Percentiles rank a stretch among this genome's conserved stretches.
Conservation (phyloP, 1,140 invertebrate genomes). For the Trichogramma pretiosum region DNA sequence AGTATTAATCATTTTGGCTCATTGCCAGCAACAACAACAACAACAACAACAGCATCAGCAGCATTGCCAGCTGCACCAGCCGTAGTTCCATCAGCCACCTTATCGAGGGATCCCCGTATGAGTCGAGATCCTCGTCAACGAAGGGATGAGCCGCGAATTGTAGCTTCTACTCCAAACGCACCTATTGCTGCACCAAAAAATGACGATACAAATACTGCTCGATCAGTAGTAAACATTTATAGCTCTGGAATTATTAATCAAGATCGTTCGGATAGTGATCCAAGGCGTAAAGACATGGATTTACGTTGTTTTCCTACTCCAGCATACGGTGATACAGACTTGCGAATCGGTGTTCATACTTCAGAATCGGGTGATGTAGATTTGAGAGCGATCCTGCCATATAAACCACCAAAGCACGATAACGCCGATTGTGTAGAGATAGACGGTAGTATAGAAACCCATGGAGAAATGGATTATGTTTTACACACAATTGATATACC, state of each 20-base stretch:
- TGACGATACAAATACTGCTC: slow-evolving; percentile 29
- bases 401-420: no score
- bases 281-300: slow-evolving; percentile 49
- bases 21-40: not conserved
- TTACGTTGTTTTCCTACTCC: slow-evolving; percentile 41
- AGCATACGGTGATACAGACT: slow-evolving; percentile 40
- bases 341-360: slow-evolving; percentile 34
- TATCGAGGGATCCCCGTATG: slow-evolving; percentile 37
- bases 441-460: slow-evolving; percentile 68
- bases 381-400: slow-evolving; percentile 59
- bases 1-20: not conserved
- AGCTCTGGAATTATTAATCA: slow-evolving; percentile 38
- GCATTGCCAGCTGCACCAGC: no score
- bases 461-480: no score
- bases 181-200: slow-evolving; percentile 20
- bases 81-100: not conserved
- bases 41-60: not conserved
- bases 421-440: slow-evolving; percentile 79
- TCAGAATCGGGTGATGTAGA: slow-evolving; percentile 57
- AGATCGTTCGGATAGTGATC: slow-evolving; percentile 39
- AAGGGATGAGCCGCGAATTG: slow-evolving; percentile 26
- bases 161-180: not conserved
- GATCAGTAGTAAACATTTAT: slow-evolving; percentile 40
- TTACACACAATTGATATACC: slow-evolving; percentile 59
- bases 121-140: slow-evolving; percentile 19